Evolutionary conservation across 2,113 vertebrate species (phyloP), one percentile per base, ranked within the genome.

Genomic region (Semnopithecus entellus): DNA sequence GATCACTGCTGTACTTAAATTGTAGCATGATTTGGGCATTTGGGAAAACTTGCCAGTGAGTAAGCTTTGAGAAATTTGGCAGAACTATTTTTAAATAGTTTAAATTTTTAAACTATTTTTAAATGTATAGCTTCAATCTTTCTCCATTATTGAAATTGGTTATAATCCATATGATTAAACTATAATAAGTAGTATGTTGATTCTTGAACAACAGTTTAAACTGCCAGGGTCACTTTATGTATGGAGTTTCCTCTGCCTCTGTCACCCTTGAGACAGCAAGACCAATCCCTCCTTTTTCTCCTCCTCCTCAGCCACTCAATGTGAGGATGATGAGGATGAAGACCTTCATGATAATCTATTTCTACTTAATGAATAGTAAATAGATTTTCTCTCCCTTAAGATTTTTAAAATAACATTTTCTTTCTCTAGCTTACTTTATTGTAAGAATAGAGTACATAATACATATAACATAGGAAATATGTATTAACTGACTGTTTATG

Each of bases 1-100:
- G 64, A 95, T 80, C 25, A 78, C 25, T 5, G 10, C 30, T 66
- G 32, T 27, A 22, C 43, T 96, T 70, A 35, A 85, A 91, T 45
- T 92, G 38, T 79, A 84, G 13, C 32, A n/a, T 70, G 8, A 81
- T 48, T 86, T 48, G 30, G 48, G 20, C 38, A 90, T 83, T 91
- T 92, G n/a, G 22, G 84, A 91, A 76, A 76, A 55, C 10, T 43
- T 95, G 55, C 16, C 80, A 96, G 55, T 76, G 25, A 88, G 84
- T 86, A 92, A 85, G 18, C 25, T 93, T 45, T 88, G 38, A 94
- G 50, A 66, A 80, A 52, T 40, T 55, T 88, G 85, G 3, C 38
- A 92, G 57, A 87, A 72, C 16, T 85, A 75, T 88, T 96, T 92
- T 38, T 95, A 97, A 94, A 96, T 45, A 55, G 52, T 7, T 55